Base-by-base conservation (phyloP, 2,888 invertebrate species). In the Morpho achilles region DNA sequence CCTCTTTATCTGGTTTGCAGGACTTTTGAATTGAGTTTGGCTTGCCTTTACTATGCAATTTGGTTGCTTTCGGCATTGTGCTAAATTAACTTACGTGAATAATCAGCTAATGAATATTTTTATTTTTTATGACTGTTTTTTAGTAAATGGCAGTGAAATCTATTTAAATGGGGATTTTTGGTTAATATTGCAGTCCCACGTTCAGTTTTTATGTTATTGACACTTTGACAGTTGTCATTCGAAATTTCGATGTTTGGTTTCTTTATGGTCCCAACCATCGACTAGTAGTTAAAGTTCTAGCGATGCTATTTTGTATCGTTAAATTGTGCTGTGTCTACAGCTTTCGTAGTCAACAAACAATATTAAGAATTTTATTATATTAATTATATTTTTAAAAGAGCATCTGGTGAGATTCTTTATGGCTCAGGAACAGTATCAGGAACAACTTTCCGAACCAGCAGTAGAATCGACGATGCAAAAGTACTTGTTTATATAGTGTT, bases 41-140 rank as follows among this genome's bases (percentile, higher is more conserved):
- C 70, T 84, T 87, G n/a, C 84, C 86, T 62, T 84, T 88, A 23
- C 74, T 69, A 64, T 90, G 90, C 65, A 90, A 69, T 74, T 87
- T 89, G 23, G 85, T 86, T 44, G 83, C 77, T 81, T 88, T 90
- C 51, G 90, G 90, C 90, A 89, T 84, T 55, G 39, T 55, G 55
- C 7, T 10, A 50, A 50, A 16, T 44, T 55, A 42, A 39, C 9
- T 48, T 47, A 32, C 47, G 48, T 43, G 48, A 54, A 23, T 48
- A 32, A 53, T 53, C 7, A 39, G 8, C 9, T 40, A 41, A 47
- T 22, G 48, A 8, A 22, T 10, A 48, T 42, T 9, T 32, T 39
- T 45, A 8, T 23, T 58, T 7, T 51, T 50, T 48, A 51, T 44
- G 40, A 58, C 39, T 45, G 43, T 46, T 41, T 40, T 52, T 46